Base-by-base conservation (phyloP, 2,888 invertebrate genomes). In the Sarcophaga variegata region DNA sequence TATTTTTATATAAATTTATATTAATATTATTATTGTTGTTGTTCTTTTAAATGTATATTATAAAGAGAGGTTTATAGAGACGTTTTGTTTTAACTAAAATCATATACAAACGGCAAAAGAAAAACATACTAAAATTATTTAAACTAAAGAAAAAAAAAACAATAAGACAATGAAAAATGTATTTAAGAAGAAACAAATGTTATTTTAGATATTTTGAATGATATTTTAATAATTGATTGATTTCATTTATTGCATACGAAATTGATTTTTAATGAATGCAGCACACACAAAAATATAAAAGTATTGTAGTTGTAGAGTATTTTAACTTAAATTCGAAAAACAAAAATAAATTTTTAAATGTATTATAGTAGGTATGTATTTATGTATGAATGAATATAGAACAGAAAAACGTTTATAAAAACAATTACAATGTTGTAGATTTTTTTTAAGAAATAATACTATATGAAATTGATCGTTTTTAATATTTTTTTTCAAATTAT, bases 241-340 rank as follows among this genome's bases (percentile, higher is more conserved):
- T 4, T 59, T 45, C 20, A 54, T 47, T 84, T 77, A 78, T 47
- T 45, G 62, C 10, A 47, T 62, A 63, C 60, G 54, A 80, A 20
- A 81, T 62, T 80, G 25, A 17, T 4, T 64, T 64, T 27, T 25
- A 59, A 71, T 70, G 81, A 83, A 81, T 70, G 87, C 87, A 84
- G 87, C 87, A 84, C 87, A 87, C 87, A 87, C 87, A 87, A 84
- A 87, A 87, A 87, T 82, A 87, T 87, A 87, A 84, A 86, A 86
- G 71, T 74, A 81, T 76, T 82, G 37, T 17, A 54, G 14, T 14
- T 54, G 54, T 54, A 54, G 12, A 54, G 54, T 54, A 54, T 14
- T 54, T 54, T 25, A 59, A 75, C 75, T 75, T 66, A 54, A 12
- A 10, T 75, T 54, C 4, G 54, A 54, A 54, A 54, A n/a, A 74